These are phyloP conservation scores for Potamilus streckersoni DNA, from an alignment of 1,140 invertebrate species.

Conservation along the genomic window DNA sequence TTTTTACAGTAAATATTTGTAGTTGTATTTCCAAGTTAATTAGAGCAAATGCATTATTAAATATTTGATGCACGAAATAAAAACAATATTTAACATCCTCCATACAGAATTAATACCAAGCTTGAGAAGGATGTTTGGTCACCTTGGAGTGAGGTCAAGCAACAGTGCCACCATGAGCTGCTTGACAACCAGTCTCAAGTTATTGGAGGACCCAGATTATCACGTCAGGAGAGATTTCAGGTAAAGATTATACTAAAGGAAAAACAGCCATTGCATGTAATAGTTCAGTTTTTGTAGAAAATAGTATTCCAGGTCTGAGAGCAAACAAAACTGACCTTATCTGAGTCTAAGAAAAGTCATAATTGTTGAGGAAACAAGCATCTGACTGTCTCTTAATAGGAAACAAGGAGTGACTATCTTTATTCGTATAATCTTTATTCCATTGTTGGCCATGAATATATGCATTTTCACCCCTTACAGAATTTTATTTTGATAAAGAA, in stretches of 20 bases:
- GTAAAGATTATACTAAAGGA: conserved; percentile 19
- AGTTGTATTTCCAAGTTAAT: no score
- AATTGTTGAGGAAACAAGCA: no score
- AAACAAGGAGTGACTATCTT: no score
- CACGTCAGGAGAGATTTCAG: conserved; percentile 47
- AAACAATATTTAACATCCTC: conserved; percentile 3
- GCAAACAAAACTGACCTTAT: no score
- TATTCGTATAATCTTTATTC: no score
- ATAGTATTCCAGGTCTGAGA: no score
- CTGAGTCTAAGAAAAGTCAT: no score
- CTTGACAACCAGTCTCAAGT: conserved; percentile 37
- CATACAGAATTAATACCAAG: conserved; percentile 42
- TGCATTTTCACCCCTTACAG: no score
- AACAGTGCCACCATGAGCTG: conserved; percentile 41
- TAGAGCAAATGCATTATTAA: background rate
- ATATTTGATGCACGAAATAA: background rate
- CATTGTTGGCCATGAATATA: no score
- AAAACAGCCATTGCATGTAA: background rate
- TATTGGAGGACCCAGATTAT: conserved; percentile 50
- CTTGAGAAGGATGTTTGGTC: conserved; percentile 50
- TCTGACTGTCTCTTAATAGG: no score
- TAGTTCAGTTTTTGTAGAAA: background rate
- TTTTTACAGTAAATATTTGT: no score
- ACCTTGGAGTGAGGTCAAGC: conserved; percentile 47
- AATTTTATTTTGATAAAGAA: no score